A percentile compares a stretch with the other conserved stretches of the same genome.
These are phyloP conservation scores for Odocoileus hemionus DNA, from an alignment of 2,113 vertebrate species.

Conservation along the genomic window DNA sequence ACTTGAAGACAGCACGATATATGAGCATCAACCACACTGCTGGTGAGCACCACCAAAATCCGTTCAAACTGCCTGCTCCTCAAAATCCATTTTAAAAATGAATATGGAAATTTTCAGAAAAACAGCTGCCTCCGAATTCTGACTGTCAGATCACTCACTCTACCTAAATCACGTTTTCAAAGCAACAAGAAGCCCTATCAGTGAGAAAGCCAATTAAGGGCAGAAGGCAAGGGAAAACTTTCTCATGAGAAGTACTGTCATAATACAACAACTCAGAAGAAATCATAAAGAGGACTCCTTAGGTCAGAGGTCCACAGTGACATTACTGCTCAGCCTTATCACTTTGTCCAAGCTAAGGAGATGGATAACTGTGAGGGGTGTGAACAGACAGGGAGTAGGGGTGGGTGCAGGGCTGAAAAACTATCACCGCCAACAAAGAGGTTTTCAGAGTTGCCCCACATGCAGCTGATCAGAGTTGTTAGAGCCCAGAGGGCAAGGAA, in stretches of 20 bases:
- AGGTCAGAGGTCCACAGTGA: slow-evolving; percentile 3
- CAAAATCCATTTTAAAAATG: slow-evolving; percentile 13
- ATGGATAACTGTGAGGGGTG: background rate
- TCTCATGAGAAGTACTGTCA: slow-evolving; percentile 17
- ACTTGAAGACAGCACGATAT: background rate
- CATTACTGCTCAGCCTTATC: background rate
- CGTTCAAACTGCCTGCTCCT: slow-evolving; percentile 33
- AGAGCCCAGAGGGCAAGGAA: background rate
- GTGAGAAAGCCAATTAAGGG: slow-evolving; percentile 38
- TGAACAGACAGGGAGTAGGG: background rate
- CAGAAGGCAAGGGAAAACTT: slow-evolving; percentile 4
- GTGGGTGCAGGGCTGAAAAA: accelerated
- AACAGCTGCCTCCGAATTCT: background rate
- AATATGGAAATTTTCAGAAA: slow-evolving; percentile 30
- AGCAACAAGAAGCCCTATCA: background rate
- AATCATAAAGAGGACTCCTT: background rate
- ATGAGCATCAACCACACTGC: background rate
- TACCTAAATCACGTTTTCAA: background rate
- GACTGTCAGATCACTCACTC: background rate
- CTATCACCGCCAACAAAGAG: background rate
- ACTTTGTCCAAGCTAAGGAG: background rate
- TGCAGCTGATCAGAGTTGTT: background rate
- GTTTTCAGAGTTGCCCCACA: background rate
- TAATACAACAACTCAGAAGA: slow-evolving; percentile 31
- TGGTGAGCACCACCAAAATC: background rate